A percentile compares a stretch with the other conserved stretches of the same genome.
Evolutionary conservation across 2,888 invertebrate genomes (phyloP).

Genomic region (Celastrina argiolus): DNA sequence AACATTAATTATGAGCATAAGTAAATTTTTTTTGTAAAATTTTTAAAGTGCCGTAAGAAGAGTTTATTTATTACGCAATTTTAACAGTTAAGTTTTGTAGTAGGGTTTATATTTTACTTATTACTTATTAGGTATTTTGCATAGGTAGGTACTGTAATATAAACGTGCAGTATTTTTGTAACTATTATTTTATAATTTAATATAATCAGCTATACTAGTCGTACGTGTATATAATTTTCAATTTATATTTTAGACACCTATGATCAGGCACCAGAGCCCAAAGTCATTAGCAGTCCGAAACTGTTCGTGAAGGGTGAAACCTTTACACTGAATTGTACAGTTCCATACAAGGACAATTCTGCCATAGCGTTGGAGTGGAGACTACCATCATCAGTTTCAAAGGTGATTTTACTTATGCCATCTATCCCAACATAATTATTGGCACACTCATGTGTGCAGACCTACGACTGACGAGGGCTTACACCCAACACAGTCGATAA

Average conservation of each 20-base stretch:
- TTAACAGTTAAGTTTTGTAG: no score
- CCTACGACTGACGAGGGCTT: no score
- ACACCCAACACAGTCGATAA: no score
- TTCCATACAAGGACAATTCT: slow-evolving; percentile 41
- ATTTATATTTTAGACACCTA: slow-evolving; percentile 36
- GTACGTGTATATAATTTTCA: background rate
- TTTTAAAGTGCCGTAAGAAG: no score
- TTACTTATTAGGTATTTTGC: no score
- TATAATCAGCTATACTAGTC: slow-evolving; percentile 13
- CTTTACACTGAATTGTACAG: slow-evolving; percentile 58
- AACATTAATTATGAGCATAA: no score
- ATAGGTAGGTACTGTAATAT: no score
- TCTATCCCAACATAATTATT: slow-evolving; percentile 1
- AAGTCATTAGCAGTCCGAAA: slow-evolving; percentile 33
- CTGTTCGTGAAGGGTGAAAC: slow-evolving; percentile 53
- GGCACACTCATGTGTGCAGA: background rate
- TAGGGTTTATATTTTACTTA: no score
- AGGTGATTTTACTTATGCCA: slow-evolving; percentile 36
- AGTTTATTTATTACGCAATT: no score
- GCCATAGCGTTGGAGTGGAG: slow-evolving; percentile 50
- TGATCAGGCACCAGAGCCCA: slow-evolving; percentile 43
- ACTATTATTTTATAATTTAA: background rate
- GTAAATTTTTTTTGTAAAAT: no score
- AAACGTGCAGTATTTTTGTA: no score
- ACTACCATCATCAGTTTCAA: slow-evolving; percentile 37